Conservation (phyloP, 2,888 invertebrate genomes). For the Pediacus dermestoides region DNA sequence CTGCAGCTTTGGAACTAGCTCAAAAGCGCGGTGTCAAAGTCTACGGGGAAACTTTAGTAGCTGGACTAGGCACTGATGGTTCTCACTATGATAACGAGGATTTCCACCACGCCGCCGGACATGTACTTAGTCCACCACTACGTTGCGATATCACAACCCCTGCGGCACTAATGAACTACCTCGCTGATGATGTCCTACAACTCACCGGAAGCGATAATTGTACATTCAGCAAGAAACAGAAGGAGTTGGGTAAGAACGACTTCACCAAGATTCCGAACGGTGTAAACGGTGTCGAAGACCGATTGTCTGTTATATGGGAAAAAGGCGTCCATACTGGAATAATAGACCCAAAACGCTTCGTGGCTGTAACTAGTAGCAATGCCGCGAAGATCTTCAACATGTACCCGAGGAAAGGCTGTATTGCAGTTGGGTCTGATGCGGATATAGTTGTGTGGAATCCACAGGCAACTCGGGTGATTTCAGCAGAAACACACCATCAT, state of each 20-base stretch:
- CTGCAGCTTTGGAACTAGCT: conserved; percentile 67
- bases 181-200: conserved; percentile 80
- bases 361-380: not conserved
- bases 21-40: conserved; percentile 59
- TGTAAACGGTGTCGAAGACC: conserved; percentile 90
- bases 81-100: conserved; percentile 74
- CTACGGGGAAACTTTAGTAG: conserved; percentile 87
- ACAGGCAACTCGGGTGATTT: conserved; percentile 72
- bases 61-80: conserved; percentile 66
- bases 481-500: conserved; percentile 82
- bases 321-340: conserved; percentile 48
- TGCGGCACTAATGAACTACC: conserved; percentile 70
- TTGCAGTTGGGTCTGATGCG: conserved; percentile 86
- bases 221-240: conserved; percentile 84
- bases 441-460: conserved; percentile 95
- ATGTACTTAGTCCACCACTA: conserved; percentile 87
- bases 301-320: conserved; percentile 93
- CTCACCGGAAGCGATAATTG: conserved; percentile 89
- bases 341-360: not conserved
- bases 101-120: conserved; percentile 89
- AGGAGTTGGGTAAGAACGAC: conserved; percentile 75
- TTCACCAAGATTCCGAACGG: conserved; percentile 91
- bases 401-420: conserved; percentile 87
- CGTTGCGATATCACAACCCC: conserved; percentile 81
- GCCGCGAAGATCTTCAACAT: conserved; percentile 78